Conservation (phyloP, 2,888 invertebrate species). For the Anoplius nigerrimus region DNA sequence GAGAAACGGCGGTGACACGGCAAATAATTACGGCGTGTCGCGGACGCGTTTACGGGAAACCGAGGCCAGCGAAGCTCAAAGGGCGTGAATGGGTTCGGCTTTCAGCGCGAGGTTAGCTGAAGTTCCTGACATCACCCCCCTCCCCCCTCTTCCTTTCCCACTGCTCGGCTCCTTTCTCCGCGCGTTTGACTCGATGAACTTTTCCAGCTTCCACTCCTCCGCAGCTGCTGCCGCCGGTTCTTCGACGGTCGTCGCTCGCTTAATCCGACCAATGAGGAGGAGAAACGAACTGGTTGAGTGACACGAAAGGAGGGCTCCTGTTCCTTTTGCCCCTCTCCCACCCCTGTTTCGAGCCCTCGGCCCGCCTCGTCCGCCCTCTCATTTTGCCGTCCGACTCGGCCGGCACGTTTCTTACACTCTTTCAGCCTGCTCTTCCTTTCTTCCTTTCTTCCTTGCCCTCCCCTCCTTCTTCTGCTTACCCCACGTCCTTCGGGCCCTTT, state of each 20-base stretch:
- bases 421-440: slow-evolving; percentile 12
- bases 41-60: slow-evolving; percentile 16
- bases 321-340: slow-evolving; percentile 19
- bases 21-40: slow-evolving; percentile 7
- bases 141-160: neutral
- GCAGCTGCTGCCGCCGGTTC: neutral
- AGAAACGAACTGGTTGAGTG: slow-evolving; percentile 19
- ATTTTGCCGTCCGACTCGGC: no score
- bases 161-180: slow-evolving; percentile 14
- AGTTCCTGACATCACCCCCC: no score
- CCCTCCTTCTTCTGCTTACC: no score
- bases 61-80: slow-evolving; percentile 16
- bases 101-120: slow-evolving; percentile 25
- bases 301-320: slow-evolving; percentile 17
- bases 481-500: neutral
- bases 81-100: slow-evolving; percentile 22
- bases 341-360: slow-evolving; percentile 7
- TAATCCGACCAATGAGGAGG: slow-evolving; percentile 36
- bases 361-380: slow-evolving; percentile 1
- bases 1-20: no score
- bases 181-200: slow-evolving; percentile 20
- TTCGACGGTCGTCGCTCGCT: slow-evolving; percentile 23
- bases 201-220: slow-evolving; percentile 2
- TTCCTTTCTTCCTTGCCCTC: slow-evolving; percentile 19
- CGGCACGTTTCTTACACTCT: slow-evolving; percentile 20